Evolutionary conservation across 2,888 invertebrate species (phyloP).

Genomic region (Eumerus sabulonum): DNA sequence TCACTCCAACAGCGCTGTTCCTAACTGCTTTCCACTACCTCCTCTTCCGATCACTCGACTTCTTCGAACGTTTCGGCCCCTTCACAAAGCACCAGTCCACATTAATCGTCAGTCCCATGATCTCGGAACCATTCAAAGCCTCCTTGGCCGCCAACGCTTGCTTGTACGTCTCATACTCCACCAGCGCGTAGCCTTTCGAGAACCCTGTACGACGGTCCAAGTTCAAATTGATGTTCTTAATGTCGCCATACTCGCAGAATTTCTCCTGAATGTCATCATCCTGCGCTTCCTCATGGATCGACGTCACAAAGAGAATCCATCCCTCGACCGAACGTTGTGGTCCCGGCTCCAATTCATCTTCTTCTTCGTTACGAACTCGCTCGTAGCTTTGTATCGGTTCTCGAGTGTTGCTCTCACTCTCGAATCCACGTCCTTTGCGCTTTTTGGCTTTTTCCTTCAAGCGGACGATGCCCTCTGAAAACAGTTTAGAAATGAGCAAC

Average conservation of each 20-base stretch:
- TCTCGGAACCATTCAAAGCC: conserved; percentile 92
- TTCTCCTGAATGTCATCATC: conserved; percentile 99
- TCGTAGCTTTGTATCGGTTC: conserved; percentile 90
- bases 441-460: conserved; percentile 96
- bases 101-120: conserved; percentile 94
- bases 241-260: conserved; percentile 98
- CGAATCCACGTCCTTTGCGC: conserved; percentile 97
- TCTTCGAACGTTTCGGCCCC: conserved; percentile 83
- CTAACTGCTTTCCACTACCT: conserved; percentile 68
- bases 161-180: conserved; percentile 98
- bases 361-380: conserved; percentile 87
- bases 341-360: conserved; percentile 88
- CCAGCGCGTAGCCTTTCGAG: conserved; percentile 97
- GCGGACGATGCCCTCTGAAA: conserved; percentile 91
- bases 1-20: background rate
- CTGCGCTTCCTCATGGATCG: conserved; percentile 99
- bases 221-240: conserved; percentile 98
- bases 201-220: conserved; percentile 98
- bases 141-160: conserved; percentile 97
- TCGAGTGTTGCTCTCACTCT: conserved; percentile 82
- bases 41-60: conserved; percentile 75
- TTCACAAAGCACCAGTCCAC: conserved; percentile 99
- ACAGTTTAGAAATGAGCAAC: background rate
- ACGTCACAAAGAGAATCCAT: conserved; percentile 99
- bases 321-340: conserved; percentile 98